Evolutionary conservation across 2,113 vertebrate genomes (phyloP).

Genomic region (Datnioides undecimradiatus): DNA sequence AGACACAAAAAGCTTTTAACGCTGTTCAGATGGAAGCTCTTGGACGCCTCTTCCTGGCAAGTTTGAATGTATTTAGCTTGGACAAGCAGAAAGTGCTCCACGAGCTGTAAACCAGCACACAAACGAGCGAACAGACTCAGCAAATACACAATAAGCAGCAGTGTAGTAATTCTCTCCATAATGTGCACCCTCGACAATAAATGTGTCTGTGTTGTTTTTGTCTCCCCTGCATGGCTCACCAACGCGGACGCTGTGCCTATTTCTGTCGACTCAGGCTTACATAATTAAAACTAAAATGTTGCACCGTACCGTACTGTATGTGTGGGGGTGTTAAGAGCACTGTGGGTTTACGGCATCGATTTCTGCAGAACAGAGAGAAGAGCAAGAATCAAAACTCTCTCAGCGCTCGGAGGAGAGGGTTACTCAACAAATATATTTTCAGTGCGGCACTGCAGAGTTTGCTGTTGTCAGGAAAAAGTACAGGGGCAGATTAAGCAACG

Average conservation of each 20-base stretch:
- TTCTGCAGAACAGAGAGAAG: conserved; percentile 61
- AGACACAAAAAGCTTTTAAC: background rate
- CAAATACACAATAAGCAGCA: conserved; percentile 39
- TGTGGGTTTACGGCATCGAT: conserved; percentile 67
- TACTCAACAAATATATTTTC: conserved; percentile 48
- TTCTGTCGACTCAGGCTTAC: conserved; percentile 73
- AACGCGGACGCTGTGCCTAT: conserved; percentile 55
- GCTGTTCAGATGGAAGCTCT: background rate
- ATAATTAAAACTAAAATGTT: conserved; percentile 71
- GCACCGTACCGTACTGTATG: conserved; percentile 30
- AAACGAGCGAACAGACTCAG: conserved; percentile 24
- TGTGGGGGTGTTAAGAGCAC: conserved; percentile 63
- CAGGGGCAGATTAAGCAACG: background rate
- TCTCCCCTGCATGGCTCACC: conserved; percentile 51
- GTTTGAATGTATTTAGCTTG: conserved; percentile 7
- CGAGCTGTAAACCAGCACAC: background rate
- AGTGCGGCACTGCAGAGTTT: background rate
- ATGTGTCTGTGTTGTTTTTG: conserved; percentile 43
- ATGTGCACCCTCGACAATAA: conserved; percentile 47
- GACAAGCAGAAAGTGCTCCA: conserved; percentile 12
- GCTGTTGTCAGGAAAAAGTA: background rate
- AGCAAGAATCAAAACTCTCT: conserved; percentile 58
- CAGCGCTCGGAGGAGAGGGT: conserved; percentile 45
- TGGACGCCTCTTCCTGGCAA: background rate
- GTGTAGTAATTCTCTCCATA: conserved; percentile 37